Evolutionary conservation across 37 sponge, comb jelly and placozoan species (phyloP), one percentile per base, ranked within the genome.

Genomic region (Oopsacas minuta): DNA sequence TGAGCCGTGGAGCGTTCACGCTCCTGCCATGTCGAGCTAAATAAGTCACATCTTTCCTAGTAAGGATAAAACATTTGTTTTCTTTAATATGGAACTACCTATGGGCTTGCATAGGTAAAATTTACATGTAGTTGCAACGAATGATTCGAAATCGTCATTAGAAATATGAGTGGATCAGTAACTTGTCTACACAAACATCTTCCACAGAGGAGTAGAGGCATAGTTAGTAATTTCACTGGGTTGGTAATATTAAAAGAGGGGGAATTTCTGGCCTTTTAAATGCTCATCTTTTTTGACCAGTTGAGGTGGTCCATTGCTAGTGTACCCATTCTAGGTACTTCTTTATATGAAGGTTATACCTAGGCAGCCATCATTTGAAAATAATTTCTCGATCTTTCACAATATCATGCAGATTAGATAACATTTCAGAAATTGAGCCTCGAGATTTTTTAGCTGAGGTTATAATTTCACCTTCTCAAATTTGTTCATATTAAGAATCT

Each of bases 21-120:
- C 75, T 61, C 28, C 75, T 61, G 75, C 32, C 75, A 61, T 61
- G 75, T 61, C 5, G 75, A 61, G 75, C 75, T 12, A 61, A 61
- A 34, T 25, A 61, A 61, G 75, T 61, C 75, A 10, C 75, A 61
- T 61, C 75, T 61, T 20, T 61, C 22, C 75, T 34, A 61, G 22
- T 61, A 61, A 61, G 28, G 75, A 25, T 7, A 42, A 42, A 42
- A 42, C 49, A 42, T 42, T 15, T 42, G 8, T 42, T 42, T 42
- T 42, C 49, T 42, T 42, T 42, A 42, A 42, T 17, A 15, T 42
- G 49, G 49, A 42, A 42, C 75, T 20, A 61, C 17, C 30, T 61
- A 61, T 34, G 28, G 75, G 75, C 75, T 61, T 61, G 75, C 75
- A 61, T 61, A 34, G 30, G 75, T 61, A 61, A 25, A n/a, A 61